Evolutionary conservation across 1,140 invertebrate species (phyloP).

Genomic region (Nephotettix cincticeps): DNA sequence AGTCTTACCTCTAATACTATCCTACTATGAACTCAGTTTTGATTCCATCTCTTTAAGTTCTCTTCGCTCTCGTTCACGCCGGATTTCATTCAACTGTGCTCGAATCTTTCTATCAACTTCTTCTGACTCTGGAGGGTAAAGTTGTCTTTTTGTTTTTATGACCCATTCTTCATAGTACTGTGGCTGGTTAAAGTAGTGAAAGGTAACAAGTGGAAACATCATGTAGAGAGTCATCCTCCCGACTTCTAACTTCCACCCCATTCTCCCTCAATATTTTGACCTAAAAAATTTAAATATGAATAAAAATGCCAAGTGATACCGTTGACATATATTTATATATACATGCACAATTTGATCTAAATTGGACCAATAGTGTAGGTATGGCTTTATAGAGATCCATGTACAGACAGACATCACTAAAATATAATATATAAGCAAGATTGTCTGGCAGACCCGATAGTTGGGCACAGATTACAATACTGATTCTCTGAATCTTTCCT

Average conservation of each 20-base stretch:
- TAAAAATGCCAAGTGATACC: too few species aligned
- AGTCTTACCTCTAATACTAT: background rate
- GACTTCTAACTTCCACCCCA: conserved; percentile 83
- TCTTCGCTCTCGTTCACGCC: background rate
- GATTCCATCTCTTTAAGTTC: conserved; percentile 10
- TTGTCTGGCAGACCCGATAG: too few species aligned
- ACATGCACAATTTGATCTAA: too few species aligned
- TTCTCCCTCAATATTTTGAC: conserved; percentile 61
- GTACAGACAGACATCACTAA: too few species aligned
- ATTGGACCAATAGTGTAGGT: too few species aligned
- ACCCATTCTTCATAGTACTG: conserved; percentile 79
- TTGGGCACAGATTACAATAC: too few species aligned
- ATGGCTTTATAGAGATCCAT: too few species aligned
- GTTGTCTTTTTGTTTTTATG: conserved; percentile 63
- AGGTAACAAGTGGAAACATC: conserved; percentile 77
- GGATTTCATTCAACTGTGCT: background rate
- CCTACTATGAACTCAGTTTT: background rate
- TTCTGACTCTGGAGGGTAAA: conserved; percentile 64
- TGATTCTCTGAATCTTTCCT: too few species aligned
- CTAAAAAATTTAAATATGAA: too few species aligned
- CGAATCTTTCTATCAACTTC: conserved; percentile 37
- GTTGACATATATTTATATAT: too few species aligned
- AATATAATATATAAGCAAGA: too few species aligned
- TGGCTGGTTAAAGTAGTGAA: conserved; percentile 85
- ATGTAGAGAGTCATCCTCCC: conserved; percentile 82